phyloP scores from a whole-genome alignment of 2,113 vertebrate species.

The Pachypanchax playfairii region DNA sequence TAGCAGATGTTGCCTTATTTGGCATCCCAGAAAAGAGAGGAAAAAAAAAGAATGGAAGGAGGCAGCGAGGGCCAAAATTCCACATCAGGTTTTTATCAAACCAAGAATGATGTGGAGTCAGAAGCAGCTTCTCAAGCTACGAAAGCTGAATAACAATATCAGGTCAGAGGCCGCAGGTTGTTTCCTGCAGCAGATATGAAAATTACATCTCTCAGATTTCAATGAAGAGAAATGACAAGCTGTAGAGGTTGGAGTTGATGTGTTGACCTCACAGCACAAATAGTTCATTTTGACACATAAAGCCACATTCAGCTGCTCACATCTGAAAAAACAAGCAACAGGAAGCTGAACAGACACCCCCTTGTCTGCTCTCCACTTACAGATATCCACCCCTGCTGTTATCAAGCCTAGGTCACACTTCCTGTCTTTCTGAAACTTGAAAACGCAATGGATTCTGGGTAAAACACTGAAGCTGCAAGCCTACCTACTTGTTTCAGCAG shows the following conservation, averaged over 20 bases:
- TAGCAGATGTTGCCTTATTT: slow-evolving; percentile 73
- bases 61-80: slow-evolving; percentile 56
- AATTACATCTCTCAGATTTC: no score
- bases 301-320: slow-evolving; percentile 59
- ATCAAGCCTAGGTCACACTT: slow-evolving; percentile 69
- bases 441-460: slow-evolving; percentile 52
- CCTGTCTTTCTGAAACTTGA: slow-evolving; percentile 60
- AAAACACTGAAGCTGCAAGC: not conserved
- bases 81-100: slow-evolving; percentile 76
- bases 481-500: slow-evolving; percentile 3
- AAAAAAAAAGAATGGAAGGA: slow-evolving; percentile 50
- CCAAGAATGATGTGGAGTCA: slow-evolving; percentile 40
- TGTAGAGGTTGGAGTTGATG: not conserved
- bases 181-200: not conserved
- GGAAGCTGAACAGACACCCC: slow-evolving; percentile 67
- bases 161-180: slow-evolving; percentile 9
- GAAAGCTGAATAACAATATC: slow-evolving; percentile 9
- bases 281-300: slow-evolving; percentile 56
- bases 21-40: slow-evolving; percentile 37
- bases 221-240: no score
- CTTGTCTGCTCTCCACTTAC: slow-evolving; percentile 49
- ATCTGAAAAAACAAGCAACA: slow-evolving; percentile 73
- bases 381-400: slow-evolving; percentile 61
- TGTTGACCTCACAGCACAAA: slow-evolving; percentile 43
- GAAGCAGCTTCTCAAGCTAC: slow-evolving; percentile 31